These are phyloP conservation scores for Rotaria socialis DNA, from an alignment of 2,888 invertebrate genomes.

Conservation along the genomic window DNA sequence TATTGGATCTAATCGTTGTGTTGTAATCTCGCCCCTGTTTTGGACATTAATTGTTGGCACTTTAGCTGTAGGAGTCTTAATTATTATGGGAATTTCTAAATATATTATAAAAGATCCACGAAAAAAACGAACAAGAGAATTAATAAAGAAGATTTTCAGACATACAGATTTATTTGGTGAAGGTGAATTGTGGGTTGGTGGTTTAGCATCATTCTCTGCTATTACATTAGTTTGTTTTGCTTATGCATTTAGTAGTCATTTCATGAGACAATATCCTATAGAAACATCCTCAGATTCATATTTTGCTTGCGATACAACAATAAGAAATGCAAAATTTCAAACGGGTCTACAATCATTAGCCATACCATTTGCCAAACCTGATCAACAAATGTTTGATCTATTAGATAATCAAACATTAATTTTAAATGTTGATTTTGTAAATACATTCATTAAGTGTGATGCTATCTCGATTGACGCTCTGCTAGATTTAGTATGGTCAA, in stretches of 20 bases:
- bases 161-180: constrained; percentile 21
- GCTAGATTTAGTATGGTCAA: not conserved
- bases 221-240: not conserved
- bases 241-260: not conserved
- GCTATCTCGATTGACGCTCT: not conserved
- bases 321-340: constrained; percentile 19
- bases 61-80: not conserved
- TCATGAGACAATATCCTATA: not conserved
- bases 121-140: not conserved
- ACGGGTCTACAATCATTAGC: constrained; percentile 5
- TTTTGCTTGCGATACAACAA: not conserved
- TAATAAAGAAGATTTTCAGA: not conserved
- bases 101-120: not conserved
- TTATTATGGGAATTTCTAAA: not conserved
- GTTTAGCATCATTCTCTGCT: not conserved
- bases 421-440: not conserved
- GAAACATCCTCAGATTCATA: not conserved
- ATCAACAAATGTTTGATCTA: constrained; percentile 35
- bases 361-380: not conserved
- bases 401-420: not conserved
- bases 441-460: constrained; percentile 14
- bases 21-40: not conserved
- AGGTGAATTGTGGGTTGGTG: constrained; percentile 33
- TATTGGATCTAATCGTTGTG: not conserved
- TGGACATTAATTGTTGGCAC: not conserved